phyloP scores from a whole-genome alignment of 2,797 vertebrate genomes.

The Cryptoblepharus egeriae region DNA sequence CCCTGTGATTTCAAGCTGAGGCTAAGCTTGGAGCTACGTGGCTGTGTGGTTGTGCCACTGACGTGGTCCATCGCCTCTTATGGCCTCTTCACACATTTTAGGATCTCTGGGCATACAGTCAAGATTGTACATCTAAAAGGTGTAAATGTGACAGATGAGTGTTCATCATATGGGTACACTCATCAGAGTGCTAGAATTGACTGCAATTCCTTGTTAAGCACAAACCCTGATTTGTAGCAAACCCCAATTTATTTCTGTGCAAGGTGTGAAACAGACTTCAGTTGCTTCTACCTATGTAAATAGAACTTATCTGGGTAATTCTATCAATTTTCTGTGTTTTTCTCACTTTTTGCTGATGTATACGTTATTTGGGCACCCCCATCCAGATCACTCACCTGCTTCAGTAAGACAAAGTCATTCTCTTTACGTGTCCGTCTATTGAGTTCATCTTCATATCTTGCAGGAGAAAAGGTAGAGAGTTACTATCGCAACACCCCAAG shows the following conservation, averaged over 20 bases:
- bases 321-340: not conserved
- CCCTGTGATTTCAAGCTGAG: no score
- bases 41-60: no score
- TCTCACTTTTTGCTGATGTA: not conserved
- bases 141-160: not conserved
- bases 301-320: not conserved
- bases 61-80: not conserved
- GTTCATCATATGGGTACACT: not conserved
- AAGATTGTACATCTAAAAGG: not conserved
- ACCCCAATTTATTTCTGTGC: not conserved
- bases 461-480: not conserved
- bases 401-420: slow-evolving; percentile 81
- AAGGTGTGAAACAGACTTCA: not conserved
- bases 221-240: not conserved
- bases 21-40: no score
- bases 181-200: no score
- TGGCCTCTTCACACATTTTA: not conserved
- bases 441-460: slow-evolving; percentile 81
- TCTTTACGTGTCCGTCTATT: slow-evolving; percentile 76
- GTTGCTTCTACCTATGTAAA: not conserved
- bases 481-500: not conserved
- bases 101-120: not conserved
- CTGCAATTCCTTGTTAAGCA: not conserved
- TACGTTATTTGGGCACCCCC: not conserved
- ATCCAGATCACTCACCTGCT: slow-evolving; percentile 72